Base-by-base conservation (phyloP, 2,113 vertebrate species). In the Sapayoa aenigma region DNA sequence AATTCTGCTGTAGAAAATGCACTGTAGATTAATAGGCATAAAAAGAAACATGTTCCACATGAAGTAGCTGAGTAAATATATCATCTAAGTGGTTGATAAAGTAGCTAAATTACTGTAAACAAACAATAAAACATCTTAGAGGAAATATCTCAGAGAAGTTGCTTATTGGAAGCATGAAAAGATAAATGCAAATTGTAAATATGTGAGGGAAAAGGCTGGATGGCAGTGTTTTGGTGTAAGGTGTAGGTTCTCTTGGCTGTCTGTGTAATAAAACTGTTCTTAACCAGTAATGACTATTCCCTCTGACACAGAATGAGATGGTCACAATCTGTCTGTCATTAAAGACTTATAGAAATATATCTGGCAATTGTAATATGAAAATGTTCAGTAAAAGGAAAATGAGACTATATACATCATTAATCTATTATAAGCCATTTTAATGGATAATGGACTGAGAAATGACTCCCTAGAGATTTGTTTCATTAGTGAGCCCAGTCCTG, bases 1-100 rank as follows among this genome's bases (percentile, higher is more conserved):
- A 88, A 37, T 74, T 79, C 78, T 83, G 12, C 66, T 49, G 52
- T 12, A 63, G 62, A 65, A 95, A 93, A 23, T 80, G 66, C 66
- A 58, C 18, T 47, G 58, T 59, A 88, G 89, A 94, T 95, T 84
- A 93, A 88, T 42, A 87, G 89, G 83, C 33, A 62, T 74, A 90
- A 87, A 93, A 91, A 49, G 67, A 87, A 81, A 18, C 47, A 35
- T 31, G 39, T 86, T 94, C 50, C 72, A 90, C 68, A 90, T 76
- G 82, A 93, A 96, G 60, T 67, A 84, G 30, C 22, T 85, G 79
- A 56, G 76, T 88, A 92, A 96, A 95, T 93, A 66, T 31, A 77
- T 93, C 50, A 81, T 75, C 65, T 65, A 71, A 84, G 80, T 78
- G 68, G 47, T 59, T 94, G 92, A 75, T 81, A 81, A 84, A 84